Evolutionary conservation across 2,888 invertebrate genomes (phyloP).

Genomic region (Trichogramma evanescens): DNA sequence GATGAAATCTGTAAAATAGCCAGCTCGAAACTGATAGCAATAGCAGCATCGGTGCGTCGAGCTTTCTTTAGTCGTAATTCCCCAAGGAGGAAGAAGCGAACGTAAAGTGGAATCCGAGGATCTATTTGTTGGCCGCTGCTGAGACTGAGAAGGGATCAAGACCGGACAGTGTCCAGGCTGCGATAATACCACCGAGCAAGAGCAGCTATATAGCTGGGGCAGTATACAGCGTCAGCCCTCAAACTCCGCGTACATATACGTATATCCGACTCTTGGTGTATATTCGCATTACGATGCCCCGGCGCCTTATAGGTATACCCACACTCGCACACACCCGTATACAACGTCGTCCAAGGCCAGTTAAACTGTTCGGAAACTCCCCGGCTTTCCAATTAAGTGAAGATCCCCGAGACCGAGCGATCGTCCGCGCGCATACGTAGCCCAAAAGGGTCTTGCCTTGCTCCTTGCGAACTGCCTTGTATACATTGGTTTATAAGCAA

Average conservation of each 20-base stretch:
- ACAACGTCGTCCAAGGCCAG: conserved; percentile 34
- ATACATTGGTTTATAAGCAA: no score
- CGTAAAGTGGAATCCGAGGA: conserved; percentile 18
- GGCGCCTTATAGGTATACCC: no score
- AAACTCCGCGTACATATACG: not conserved
- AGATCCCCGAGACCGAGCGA: conserved; percentile 32
- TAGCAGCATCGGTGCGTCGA: not conserved
- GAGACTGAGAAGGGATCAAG: conserved; percentile 24
- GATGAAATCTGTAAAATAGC: no score
- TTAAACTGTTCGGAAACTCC: conserved; percentile 48
- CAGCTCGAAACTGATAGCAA: no score
- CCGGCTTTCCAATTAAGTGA: conserved; percentile 46
- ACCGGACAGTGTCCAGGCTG: conserved; percentile 24
- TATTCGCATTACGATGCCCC: conserved; percentile 9
- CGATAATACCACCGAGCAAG: conserved; percentile 28
- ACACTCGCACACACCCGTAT: no score
- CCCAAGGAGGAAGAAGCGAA: conserved; percentile 22
- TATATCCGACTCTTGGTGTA: no score
- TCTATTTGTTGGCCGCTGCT: conserved; percentile 23
- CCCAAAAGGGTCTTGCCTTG: not conserved
- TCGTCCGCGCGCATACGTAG: not conserved
- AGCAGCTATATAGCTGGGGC: no score
- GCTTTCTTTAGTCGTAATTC: conserved; percentile 27
- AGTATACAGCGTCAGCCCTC: not conserved
- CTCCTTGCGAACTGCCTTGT: conserved; percentile 6